Evolutionary conservation across 64 coral and sea anemone species (phyloP), one percentile per base, ranked within the genome.

Genomic region (Trachythela sp.): DNA sequence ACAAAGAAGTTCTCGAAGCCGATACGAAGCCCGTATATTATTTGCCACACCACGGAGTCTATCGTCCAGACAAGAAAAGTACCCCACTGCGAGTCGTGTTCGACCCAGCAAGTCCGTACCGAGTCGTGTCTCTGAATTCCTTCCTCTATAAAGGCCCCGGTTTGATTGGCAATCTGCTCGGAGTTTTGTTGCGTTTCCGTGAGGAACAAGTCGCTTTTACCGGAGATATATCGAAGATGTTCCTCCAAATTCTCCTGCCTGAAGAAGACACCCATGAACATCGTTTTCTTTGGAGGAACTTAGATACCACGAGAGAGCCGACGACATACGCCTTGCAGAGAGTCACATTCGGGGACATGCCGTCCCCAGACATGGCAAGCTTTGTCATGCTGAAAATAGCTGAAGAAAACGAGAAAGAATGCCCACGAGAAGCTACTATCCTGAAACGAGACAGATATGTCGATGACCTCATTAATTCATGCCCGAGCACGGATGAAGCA

Each of bases 21-120:
- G n/a, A n/a, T n/a, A n/a, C n/a, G n/a, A n/a, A n/a, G 32, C 85
- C 85, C 0, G 85, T 86, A 14, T 54, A 86, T 33, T 86, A 86
- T 11, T 40, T 86, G 14, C 85, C 85, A 24, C 85, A 86, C 22
- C 56, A 64, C 22, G 56, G 56, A 10, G 17, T 64, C 26, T 64
- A 64, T 26, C 15, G 56, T 24, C 56, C 56, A 64, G 56, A 64
- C 7, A 64, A 64, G 24, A 64, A 15, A n/a, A 84, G 36, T 64
- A 64, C 56, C 56, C 56, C 56, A 8, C 5, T 64, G 26, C 6
- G 56, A 15, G 56, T 64, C 20, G 56, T 64, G 6, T 64, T 64
- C 22, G 56, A 64, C 56, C 56, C 56, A 22, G 56, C 56, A 18
- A 64, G 56, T 22, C 56, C 56, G 5, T 64, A 64, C 24, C 56